phyloP scores from a whole-genome alignment of 2,113 vertebrate genomes.

The Taurulus bubalis region DNA sequence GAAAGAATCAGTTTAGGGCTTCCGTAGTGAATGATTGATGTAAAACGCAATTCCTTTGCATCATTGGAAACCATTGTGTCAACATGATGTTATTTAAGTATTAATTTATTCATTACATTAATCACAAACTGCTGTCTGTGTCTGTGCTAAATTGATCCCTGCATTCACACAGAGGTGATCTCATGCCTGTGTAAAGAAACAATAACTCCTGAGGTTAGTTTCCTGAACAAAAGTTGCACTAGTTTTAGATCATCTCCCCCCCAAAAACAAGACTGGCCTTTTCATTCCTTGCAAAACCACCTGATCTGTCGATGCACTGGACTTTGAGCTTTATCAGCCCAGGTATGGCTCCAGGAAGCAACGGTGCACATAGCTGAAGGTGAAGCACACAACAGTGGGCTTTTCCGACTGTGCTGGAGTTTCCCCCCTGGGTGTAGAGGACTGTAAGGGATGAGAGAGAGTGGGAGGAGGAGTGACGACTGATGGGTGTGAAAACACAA shows the following conservation, averaged over 20 bases:
- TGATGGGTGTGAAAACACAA: slow-evolving; percentile 30
- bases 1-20: neutral
- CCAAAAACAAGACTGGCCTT: neutral
- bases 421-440: slow-evolving; percentile 27
- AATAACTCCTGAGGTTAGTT: neutral
- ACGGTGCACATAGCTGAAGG: neutral
- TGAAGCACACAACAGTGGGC: slow-evolving; percentile 15
- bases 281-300: no score
- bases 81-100: neutral
- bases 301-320: slow-evolving; percentile 6
- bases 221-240: slow-evolving; percentile 3
- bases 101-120: slow-evolving; percentile 23
- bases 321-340: slow-evolving; percentile 30
- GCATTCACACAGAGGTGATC: neutral
- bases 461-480: slow-evolving; percentile 25
- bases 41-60: neutral
- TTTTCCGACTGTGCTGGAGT: slow-evolving; percentile 29
- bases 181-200: neutral
- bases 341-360: slow-evolving; percentile 41
- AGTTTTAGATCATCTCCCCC: neutral
- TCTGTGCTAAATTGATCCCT: slow-evolving; percentile 18
- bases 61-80: neutral
- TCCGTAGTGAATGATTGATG: neutral
- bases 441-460: slow-evolving; percentile 7
- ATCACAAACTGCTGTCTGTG: neutral